phyloP scores from a whole-genome alignment of 2,113 vertebrate genomes.

The Agelaius phoeniceus region DNA sequence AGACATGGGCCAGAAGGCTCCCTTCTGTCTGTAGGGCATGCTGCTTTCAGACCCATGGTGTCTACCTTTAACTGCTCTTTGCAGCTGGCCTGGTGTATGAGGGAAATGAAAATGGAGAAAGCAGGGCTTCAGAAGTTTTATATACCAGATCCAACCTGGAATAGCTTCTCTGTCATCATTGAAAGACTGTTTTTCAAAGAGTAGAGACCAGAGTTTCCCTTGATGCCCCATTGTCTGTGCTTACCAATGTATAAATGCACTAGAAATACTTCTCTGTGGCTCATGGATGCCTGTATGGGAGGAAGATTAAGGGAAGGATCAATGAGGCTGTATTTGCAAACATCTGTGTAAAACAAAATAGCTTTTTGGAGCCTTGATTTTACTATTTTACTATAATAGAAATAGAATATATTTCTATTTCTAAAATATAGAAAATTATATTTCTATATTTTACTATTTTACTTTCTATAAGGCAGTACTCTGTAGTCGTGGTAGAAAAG shows the following conservation, averaged over 20 bases:
- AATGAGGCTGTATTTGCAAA: not conserved
- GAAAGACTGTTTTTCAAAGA: not conserved
- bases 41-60: not conserved
- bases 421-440: not conserved
- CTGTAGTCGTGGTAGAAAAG: not conserved
- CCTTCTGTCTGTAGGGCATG: rapidly evolving
- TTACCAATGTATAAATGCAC: not conserved
- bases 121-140: not conserved
- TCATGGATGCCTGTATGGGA: not conserved
- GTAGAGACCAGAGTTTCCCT: not conserved
- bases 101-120: not conserved
- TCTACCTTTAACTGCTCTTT: not conserved
- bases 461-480: not conserved
- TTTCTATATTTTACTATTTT: not conserved
- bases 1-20: not conserved
- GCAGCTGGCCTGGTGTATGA: not conserved
- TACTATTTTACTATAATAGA: not conserved
- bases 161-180: not conserved
- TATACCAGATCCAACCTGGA: not conserved
- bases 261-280: not conserved
- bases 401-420: not conserved
- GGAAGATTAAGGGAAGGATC: not conserved
- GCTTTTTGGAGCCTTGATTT: not conserved
- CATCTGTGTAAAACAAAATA: not conserved
- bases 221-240: not conserved